Evolutionary conservation across 2,113 vertebrate genomes (phyloP), one percentile per base, ranked within the genome.

Genomic region (Thryonomys swinderianus): DNA sequence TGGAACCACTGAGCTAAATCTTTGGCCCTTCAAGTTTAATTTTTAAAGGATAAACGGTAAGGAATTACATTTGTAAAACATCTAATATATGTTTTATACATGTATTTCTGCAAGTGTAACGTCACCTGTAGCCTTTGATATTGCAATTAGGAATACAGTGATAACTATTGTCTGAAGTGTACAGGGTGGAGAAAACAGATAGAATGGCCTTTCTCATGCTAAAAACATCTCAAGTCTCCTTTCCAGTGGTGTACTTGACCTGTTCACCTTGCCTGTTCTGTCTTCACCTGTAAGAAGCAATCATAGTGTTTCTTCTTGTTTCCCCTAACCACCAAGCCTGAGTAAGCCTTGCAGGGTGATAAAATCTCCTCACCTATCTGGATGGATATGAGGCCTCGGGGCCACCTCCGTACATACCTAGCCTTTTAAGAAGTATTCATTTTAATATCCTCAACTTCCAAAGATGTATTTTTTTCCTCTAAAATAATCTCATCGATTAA

Each of bases 41-140:
- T 90, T 59, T 86, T 79, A 83, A 91, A 86, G 45, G 57, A 91
- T 34, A 23, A 64, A 85, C 69, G 55, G 74, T 51, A 85, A 93
- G 57, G 18, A 79, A 71, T 66, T 89, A 23, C 48, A 87, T n/a
- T 45, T 91, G 16, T 66, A 69, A 81, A 73, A 81, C 59, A 23
- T 37, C 32, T 37, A 74, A 90, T 84, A 23, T 27, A 48, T 34
- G 53, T 34, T 90, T 42, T 74, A 71, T 71, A 83, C 34, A 59
- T 21, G 11, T 69, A 78, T 42, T 85, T 30, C 12, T 90, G 0
- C 37, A 69, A 64, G 57, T 37, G 7, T 25, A 80, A 76, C 25
- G 91, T 37, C 42, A 30, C 16, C 17, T 14, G 17, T n/a, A 25
- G 71, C 37, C 45, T 85, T 95, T 66, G 61, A 27, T 10, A 79